Evolutionary conservation across 64 coral and sea anemone genomes (phyloP).

Genomic region (Montipora foliosa): DNA sequence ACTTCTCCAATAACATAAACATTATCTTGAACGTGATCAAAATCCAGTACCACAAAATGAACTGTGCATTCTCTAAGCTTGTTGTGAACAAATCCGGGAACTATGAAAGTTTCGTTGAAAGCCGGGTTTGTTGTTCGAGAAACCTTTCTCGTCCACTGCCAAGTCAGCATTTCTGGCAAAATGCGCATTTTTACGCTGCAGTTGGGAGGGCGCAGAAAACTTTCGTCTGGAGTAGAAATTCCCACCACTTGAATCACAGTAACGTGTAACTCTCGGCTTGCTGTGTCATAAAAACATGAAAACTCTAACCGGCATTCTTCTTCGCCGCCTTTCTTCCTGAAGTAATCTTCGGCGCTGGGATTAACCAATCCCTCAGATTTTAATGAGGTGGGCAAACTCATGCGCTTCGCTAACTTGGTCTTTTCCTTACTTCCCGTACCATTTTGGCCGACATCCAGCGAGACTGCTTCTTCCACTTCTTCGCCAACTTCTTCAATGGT

Average conservation of each 20-base stretch:
- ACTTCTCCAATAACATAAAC: slow-evolving; percentile 95
- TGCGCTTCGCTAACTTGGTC: slow-evolving; percentile 61
- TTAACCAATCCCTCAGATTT: slow-evolving; percentile 66
- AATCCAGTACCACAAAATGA: slow-evolving; percentile 93
- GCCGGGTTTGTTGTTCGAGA: slow-evolving; percentile 76
- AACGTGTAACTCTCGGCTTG: slow-evolving; percentile 82
- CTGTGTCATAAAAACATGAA: slow-evolving; percentile 88
- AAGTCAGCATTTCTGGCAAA: slow-evolving; percentile 87
- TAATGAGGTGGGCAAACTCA: slow-evolving; percentile 69
- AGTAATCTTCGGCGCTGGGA: slow-evolving; percentile 68
- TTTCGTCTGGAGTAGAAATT: slow-evolving; percentile 87
- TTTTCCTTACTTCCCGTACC: neutral
- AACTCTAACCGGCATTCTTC: slow-evolving; percentile 69
- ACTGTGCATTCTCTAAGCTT: slow-evolving; percentile 91
- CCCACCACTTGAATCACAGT: slow-evolving; percentile 84
- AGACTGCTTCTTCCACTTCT: neutral
- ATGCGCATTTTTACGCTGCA: slow-evolving; percentile 96
- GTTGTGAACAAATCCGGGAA: slow-evolving; percentile 93
- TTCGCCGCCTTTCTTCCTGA: slow-evolving; percentile 46
- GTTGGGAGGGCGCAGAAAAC: slow-evolving; percentile 89
- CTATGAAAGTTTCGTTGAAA: slow-evolving; percentile 94
- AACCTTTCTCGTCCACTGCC: slow-evolving; percentile 92
- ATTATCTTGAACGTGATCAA: slow-evolving; percentile 94
- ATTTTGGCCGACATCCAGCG: neutral
- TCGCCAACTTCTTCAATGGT: slow-evolving; percentile 22